Conservation (phyloP, 2,888 invertebrate genomes). For the Uropetala carovei region DNA sequence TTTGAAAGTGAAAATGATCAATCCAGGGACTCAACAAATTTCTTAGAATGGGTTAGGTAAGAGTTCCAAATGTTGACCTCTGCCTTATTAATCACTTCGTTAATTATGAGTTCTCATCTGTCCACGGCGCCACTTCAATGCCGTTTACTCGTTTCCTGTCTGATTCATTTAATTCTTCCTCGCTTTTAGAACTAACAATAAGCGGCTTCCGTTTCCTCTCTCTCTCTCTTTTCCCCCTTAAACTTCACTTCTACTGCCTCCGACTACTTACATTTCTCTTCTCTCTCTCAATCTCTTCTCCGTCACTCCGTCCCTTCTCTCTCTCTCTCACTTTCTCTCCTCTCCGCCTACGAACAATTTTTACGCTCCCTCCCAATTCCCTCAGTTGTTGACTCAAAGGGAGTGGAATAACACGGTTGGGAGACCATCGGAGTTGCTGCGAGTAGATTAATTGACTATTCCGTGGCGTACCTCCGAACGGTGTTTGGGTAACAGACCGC, state of each 20-base stretch:
- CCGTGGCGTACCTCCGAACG: not conserved
- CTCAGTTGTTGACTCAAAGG: slow-evolving; percentile 4
- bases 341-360: not conserved
- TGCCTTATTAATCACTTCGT: not conserved
- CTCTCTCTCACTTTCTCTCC: not conserved
- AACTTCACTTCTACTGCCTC: not conserved
- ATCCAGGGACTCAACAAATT: too few species aligned
- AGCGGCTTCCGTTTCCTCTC: not conserved
- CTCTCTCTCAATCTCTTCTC: slow-evolving; percentile 15
- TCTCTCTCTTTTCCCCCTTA: not conserved
- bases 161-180: not conserved
- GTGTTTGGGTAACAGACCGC: not conserved
- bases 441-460: slow-evolving; percentile 31
- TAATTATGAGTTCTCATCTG: not conserved
- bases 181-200: not conserved
- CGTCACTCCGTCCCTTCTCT: not conserved
- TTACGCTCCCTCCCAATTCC: not conserved
- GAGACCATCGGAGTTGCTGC: slow-evolving; percentile 18
- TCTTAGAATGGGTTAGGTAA: too few species aligned
- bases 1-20: too few species aligned
- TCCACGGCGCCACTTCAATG: not conserved
- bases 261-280: not conserved
- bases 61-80: not conserved
- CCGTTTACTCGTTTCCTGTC: not conserved
- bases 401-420: slow-evolving; percentile 27